Percentiles rank a stretch among this genome's conserved stretches.
Conservation (phyloP, 2,113 vertebrate genomes). For the Xiphias gladius region DNA sequence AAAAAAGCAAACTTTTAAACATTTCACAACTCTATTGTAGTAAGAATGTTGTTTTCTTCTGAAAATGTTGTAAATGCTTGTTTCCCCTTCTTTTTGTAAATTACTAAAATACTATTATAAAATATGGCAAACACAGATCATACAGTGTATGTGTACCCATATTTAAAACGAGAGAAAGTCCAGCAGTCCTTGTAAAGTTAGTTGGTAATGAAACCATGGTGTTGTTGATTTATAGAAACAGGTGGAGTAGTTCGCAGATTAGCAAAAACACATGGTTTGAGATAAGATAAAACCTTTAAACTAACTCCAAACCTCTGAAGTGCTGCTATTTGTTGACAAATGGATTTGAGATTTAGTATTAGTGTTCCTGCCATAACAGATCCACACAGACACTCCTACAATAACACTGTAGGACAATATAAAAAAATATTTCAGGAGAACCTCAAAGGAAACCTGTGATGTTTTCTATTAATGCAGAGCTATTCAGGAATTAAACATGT, state of each 20-base stretch:
- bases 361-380: not conserved
- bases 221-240: conserved; percentile 39
- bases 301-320: not conserved
- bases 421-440: too few species aligned
- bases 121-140: not conserved
- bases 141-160: not conserved
- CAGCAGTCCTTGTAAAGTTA: not conserved
- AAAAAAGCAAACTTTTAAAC: not conserved
- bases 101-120: not conserved
- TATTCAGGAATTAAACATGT: too few species aligned
- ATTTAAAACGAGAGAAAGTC: not conserved
- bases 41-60: not conserved
- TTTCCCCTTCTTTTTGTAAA: not conserved
- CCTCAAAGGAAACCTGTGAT: not conserved
- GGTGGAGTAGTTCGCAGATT: conserved; percentile 46
- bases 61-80: not conserved
- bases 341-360: not conserved
- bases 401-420: not conserved
- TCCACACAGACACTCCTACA: not conserved
- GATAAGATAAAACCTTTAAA: conserved; percentile 36
- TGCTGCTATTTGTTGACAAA: not conserved
- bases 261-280: not conserved
- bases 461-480: too few species aligned
- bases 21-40: too few species aligned
- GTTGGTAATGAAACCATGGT: not conserved